These are phyloP conservation scores for Drosophila bocqueti DNA, from an alignment of 1,140 invertebrate genomes.

Conservation along the genomic window DNA sequence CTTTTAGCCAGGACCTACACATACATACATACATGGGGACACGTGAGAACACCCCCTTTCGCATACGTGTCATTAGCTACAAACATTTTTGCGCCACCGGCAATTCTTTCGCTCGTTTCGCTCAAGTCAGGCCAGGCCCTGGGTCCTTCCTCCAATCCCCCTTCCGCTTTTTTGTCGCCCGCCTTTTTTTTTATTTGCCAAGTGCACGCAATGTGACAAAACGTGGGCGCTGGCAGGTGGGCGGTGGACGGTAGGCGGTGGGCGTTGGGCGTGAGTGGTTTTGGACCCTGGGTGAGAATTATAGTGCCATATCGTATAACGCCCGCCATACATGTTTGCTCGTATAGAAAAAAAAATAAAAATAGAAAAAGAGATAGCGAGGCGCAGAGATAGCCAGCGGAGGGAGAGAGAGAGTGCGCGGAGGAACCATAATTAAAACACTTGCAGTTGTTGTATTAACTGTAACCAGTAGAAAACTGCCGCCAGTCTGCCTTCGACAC, in stretches of 20 bases:
- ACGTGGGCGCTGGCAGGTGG: slow-evolving; percentile 25
- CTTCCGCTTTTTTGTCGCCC: slow-evolving; percentile 6
- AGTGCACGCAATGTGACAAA: slow-evolving; percentile 79
- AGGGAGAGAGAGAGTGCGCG: not conserved
- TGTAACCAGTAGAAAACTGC: slow-evolving; percentile 34
- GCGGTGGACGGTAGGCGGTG: not conserved
- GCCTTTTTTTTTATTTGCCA: slow-evolving; percentile 76
- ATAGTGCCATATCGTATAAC: slow-evolving; percentile 74
- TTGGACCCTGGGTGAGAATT: slow-evolving; percentile 58
- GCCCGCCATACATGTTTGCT: slow-evolving; percentile 6
- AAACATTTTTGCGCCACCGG: slow-evolving; percentile 65
- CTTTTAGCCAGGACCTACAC: slow-evolving; percentile 54
- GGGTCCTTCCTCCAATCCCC: no score
- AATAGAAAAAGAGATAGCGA: slow-evolving; percentile 24
- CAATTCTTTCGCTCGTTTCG: slow-evolving; percentile 29
- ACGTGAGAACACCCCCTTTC: slow-evolving; percentile 12
- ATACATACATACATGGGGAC: slow-evolving; percentile 10
- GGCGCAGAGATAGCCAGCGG: not conserved
- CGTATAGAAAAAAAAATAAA: slow-evolving; percentile 33
- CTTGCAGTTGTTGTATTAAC: slow-evolving; percentile 39
- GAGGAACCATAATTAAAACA: slow-evolving; percentile 42
- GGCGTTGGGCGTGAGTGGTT: slow-evolving; percentile 3
- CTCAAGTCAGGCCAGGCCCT: not conserved
- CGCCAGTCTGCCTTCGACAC: slow-evolving; percentile 13
- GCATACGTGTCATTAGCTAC: slow-evolving; percentile 70